Conservation (phyloP, 2,113 vertebrate species). For the Myrmophylax atrothorax region DNA sequence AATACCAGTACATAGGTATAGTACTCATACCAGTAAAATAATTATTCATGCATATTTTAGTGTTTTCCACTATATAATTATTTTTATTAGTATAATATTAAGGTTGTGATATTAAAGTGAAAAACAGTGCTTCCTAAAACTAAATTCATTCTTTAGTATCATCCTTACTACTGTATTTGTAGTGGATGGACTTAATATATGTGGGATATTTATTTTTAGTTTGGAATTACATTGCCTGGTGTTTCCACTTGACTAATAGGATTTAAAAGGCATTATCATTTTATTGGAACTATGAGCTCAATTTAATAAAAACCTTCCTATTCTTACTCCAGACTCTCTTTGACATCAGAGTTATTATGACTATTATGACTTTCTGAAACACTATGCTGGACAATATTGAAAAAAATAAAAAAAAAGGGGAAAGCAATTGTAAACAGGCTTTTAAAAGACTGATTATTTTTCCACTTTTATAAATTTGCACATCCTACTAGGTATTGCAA, state of each 20-base stretch:
- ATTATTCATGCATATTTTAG: background rate
- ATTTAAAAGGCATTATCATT: background rate
- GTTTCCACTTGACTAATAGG: background rate
- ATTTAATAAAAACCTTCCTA: background rate
- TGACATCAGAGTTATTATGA: background rate
- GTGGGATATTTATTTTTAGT: background rate
- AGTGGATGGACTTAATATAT: accelerated
- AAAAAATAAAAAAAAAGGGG: background rate
- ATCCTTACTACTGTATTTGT: background rate
- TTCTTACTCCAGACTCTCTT: background rate
- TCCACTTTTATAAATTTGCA: background rate
- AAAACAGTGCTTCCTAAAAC: background rate
- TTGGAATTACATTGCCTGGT: background rate
- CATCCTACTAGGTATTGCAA: background rate
- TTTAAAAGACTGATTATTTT: background rate
- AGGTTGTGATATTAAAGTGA: background rate
- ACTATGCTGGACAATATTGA: background rate
- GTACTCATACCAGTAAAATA: background rate
- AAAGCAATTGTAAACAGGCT: background rate
- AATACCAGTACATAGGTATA: background rate
- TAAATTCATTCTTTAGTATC: background rate
- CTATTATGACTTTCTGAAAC: background rate
- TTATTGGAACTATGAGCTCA: background rate
- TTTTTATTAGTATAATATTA: background rate
- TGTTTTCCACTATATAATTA: background rate